Conservation (phyloP, 2,797 vertebrate genomes). For the Strix occidentalis region DNA sequence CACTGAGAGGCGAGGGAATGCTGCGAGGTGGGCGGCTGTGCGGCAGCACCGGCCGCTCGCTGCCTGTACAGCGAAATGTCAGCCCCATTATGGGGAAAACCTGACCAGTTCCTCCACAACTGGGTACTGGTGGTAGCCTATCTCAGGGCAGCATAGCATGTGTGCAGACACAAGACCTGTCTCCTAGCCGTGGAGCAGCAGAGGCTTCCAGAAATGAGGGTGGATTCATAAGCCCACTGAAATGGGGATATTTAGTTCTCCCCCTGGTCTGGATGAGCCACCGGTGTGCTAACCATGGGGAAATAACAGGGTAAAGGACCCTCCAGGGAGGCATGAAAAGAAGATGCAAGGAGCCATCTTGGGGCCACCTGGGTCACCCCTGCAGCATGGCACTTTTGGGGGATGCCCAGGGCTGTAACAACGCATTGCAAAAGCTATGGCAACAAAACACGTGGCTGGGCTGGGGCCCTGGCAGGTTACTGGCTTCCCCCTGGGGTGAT, state of each 20-base stretch:
- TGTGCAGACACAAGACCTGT: not conserved
- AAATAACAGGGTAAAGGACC: not conserved
- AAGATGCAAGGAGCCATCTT: not conserved
- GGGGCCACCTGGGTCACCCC: not conserved
- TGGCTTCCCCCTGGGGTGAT: not conserved
- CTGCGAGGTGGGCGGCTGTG: not conserved
- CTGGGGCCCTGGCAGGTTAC: not conserved
- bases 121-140: not conserved
- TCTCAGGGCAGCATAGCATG: fast-evolving
- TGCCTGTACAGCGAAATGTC: not conserved
- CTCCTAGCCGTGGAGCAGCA: not conserved
- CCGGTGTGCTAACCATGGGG: not conserved
- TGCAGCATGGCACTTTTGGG: fast-evolving
- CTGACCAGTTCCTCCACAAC: not conserved
- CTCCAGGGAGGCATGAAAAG: not conserved
- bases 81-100: not conserved
- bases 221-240: not conserved
- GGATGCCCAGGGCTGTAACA: not conserved
- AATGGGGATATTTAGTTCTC: not conserved
- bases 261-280: not conserved
- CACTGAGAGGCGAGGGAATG: fast-evolving
- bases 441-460: not conserved
- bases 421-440: not conserved
- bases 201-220: not conserved
- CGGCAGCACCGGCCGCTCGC: fast-evolving